phyloP scores from a whole-genome alignment of 2,888 invertebrate species.

The Sialis lutaria region DNA sequence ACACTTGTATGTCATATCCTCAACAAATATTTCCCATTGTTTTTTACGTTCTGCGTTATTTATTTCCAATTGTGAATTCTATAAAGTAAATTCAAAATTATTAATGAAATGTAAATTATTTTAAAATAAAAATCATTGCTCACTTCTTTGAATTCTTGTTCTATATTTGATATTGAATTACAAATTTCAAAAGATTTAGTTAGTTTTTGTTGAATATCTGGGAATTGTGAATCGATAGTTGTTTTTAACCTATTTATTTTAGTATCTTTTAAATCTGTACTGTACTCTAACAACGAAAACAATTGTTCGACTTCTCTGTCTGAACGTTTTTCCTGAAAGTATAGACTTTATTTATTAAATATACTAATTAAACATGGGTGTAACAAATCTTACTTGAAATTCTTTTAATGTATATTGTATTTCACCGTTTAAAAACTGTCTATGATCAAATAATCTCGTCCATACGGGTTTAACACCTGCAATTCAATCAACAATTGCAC shows the following conservation, averaged over 20 bases:
- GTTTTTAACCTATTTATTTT: conserved; percentile 51
- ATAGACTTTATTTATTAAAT: neutral
- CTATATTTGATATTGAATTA: conserved; percentile 40
- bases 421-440: conserved; percentile 73
- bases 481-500: conserved; percentile 11
- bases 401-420: conserved; percentile 66
- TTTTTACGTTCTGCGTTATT: conserved; percentile 32
- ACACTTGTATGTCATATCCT: conserved; percentile 61
- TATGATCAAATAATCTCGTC: conserved; percentile 72
- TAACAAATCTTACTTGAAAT: conserved; percentile 51
- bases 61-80: conserved; percentile 29
- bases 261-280: conserved; percentile 60
- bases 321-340: conserved; percentile 48
- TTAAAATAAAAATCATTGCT: conserved; percentile 8
- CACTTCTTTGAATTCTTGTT: conserved; percentile 37
- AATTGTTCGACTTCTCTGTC: conserved; percentile 67
- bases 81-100: conserved; percentile 9
- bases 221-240: conserved; percentile 38
- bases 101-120: neutral
- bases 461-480: conserved; percentile 70
- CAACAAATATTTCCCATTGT: conserved; percentile 60
- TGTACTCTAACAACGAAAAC: conserved; percentile 56
- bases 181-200: conserved; percentile 44
- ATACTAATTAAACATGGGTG: conserved; percentile 1
- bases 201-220: conserved; percentile 43